Percentiles rank a stretch among this genome's conserved stretches.
These are phyloP conservation scores for Parauchenoglanis ngamensis DNA, from an alignment of 2,797 vertebrate species.

Conservation along the genomic window DNA sequence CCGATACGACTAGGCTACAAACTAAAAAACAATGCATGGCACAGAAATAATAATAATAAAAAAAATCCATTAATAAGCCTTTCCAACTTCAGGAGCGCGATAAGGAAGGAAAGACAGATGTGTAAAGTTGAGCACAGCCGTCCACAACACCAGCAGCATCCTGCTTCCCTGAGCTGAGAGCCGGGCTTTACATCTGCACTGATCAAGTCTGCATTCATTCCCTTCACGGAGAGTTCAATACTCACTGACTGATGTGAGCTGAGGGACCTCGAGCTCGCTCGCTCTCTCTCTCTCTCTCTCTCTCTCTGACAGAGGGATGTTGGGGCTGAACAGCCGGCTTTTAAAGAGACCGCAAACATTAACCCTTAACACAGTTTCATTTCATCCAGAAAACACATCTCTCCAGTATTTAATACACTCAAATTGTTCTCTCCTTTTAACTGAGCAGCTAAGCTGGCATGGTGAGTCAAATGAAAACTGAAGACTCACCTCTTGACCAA, in stretches of 20 bases:
- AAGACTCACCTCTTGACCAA: not conserved
- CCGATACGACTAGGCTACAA: not conserved
- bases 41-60: constrained; percentile 1
- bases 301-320: not conserved
- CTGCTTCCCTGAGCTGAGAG: not conserved
- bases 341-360: constrained; percentile 76
- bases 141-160: not conserved
- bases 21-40: constrained; percentile 8
- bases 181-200: not conserved
- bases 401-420: too few relatives aligned
- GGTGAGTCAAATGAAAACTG: not conserved
- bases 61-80: not conserved
- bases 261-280: not conserved
- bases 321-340: constrained; percentile 45
- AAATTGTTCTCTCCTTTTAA: not conserved
- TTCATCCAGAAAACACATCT: not conserved
- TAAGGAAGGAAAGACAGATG: not conserved
- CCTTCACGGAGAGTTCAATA: not conserved
- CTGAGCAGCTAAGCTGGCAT: not conserved
- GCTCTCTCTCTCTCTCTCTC: constrained; percentile 7
- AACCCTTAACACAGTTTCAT: not conserved
- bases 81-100: constrained; percentile 2
- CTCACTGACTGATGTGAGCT: constrained; percentile 12
- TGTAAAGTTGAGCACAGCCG: not conserved
- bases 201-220: not conserved